Evolutionary conservation across 2,888 invertebrate species (phyloP).

Genomic region (Byasa hedistus): DNA sequence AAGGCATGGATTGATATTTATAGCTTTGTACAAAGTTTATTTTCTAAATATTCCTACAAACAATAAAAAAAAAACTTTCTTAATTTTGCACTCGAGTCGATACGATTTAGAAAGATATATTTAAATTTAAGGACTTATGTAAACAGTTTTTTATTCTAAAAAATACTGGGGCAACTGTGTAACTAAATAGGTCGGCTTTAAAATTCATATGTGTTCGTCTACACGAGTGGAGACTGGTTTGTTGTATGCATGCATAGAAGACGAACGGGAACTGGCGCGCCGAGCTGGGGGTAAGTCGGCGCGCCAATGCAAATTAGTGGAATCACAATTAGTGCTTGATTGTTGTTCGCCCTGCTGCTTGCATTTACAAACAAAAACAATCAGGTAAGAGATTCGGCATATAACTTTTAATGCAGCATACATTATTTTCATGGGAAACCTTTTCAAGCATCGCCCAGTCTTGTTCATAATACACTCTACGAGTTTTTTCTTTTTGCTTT

Average conservation of each 20-base stretch:
- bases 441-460: not conserved
- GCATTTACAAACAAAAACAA: conserved; percentile 67
- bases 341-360: conserved; percentile 62
- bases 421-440: conserved; percentile 43
- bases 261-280: conserved; percentile 43
- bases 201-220: conserved; percentile 3
- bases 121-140: not conserved
- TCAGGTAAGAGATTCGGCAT: conserved; percentile 60
- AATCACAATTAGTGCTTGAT: conserved; percentile 73
- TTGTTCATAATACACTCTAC: not conserved
- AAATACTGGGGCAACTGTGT: not conserved
- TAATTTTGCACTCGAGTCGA: too few species aligned
- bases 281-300: conserved; percentile 45
- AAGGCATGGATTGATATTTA: not conserved
- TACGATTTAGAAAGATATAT: too few species aligned
- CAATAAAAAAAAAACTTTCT: too few species aligned
- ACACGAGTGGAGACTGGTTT: conserved; percentile 26
- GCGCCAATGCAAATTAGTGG: conserved; percentile 69
- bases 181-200: not conserved
- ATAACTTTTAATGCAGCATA: conserved; percentile 56
- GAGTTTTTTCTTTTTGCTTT: not conserved
- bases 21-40: not conserved
- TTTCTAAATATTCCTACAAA: not conserved
- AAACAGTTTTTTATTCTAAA: not conserved
- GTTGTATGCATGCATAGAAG: conserved; percentile 33